Base-by-base conservation (phyloP, 2,113 vertebrate species). In the Hemiprocne comata region DNA sequence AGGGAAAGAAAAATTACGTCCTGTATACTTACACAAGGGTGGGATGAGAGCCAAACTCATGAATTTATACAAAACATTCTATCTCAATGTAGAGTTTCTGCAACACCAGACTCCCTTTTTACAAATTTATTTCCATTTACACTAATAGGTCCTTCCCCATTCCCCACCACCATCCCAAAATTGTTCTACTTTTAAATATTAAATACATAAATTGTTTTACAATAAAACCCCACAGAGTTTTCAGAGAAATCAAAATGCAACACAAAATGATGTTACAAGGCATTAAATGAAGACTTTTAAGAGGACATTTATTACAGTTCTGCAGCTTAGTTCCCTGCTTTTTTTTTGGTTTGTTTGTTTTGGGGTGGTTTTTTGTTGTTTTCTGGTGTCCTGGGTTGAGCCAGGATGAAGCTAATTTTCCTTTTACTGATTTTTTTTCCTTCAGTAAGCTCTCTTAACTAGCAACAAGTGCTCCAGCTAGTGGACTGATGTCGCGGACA, bases 11-110 rank as follows among this genome's bases (percentile, higher is more conserved):
- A 67, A 87, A 14, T 26, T 31, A 74, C 31, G 20, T 65, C 31
- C 3, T 46, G 11, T 12, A 53, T 29, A 72, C 6, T 13, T 17
- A 46, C 23, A 1, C 5, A 6, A 8, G 8, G 2, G 3, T 4
- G 10, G 18, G 5, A 13, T 2, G 14, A n/a, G 3, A 16, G 6
- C 7, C 57, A 73, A 50, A 62, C 1, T 62, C 14, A 11, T 29
- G 17, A 5, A 10, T 19, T 78, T 36, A 11, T 36, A 51, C 17
- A 58, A 58, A 24, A 71, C 7, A 17, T 7, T 55, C 4, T 3
- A 9, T 7, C 23, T 55, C 31, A 65, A 69, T 17, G 23, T 9
- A 72, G 9, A 65, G 57, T 33, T 38, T 83, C 40, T 50, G 48
- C 44, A 85, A 55, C 16, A 82, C 6, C 11, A 71, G 65, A 71